These are phyloP conservation scores for Gallinago media DNA, from an alignment of 2,113 vertebrate species.

Conservation along the genomic window DNA sequence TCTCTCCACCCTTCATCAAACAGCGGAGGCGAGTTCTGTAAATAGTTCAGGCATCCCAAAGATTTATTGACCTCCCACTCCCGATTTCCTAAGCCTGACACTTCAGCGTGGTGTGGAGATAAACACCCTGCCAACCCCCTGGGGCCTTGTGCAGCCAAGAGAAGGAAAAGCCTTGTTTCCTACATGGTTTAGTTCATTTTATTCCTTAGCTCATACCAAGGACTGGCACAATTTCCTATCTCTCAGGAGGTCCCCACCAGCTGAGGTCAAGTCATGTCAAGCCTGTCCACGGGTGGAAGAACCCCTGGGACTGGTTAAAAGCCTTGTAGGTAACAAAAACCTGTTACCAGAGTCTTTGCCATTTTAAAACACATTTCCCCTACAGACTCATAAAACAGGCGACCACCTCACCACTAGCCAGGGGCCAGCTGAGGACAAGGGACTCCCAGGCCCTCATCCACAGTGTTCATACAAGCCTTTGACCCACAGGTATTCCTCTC, in stretches of 20 bases:
- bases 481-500: background rate
- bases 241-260: background rate
- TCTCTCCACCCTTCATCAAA: background rate
- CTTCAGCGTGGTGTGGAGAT: background rate
- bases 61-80: background rate
- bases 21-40: background rate
- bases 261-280: background rate
- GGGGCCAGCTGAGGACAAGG: background rate
- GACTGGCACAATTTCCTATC: background rate
- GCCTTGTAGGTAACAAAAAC: background rate
- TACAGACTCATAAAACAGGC: background rate
- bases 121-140: background rate
- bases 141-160: background rate
- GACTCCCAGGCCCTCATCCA: rapidly evolving
- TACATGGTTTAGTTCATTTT: background rate
- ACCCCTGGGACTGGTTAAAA: background rate
- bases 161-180: background rate
- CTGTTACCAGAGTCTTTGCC: background rate
- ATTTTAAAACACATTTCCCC: background rate
- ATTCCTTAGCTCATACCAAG: background rate
- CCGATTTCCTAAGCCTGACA: background rate
- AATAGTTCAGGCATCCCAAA: background rate
- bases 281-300: rapidly evolving
- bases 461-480: background rate
- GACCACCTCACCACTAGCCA: rapidly evolving